Evolutionary conservation across 1,140 invertebrate species (phyloP), one percentile per base, ranked within the genome.

Genomic region (Oncopodura yosiiana): DNA sequence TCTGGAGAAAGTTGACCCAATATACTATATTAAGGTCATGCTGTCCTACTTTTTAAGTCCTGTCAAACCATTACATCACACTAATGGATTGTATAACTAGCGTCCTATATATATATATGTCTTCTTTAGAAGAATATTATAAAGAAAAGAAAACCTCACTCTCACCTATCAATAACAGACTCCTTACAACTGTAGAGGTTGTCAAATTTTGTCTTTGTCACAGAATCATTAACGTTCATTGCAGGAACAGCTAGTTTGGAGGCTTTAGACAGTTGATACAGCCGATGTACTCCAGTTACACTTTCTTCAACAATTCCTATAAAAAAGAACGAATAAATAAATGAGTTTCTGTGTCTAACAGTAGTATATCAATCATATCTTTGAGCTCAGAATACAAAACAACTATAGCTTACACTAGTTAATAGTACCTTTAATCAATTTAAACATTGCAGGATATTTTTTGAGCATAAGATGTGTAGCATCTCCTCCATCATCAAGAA

Each of bases 171-270:
- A 64, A 91, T 78, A 64, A 91, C 86, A 49, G 84, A 86, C 73
- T 91, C 87, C 26, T 86, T 77, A 71, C 90, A 94, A 62, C 86
- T 89, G 69, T 94, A 94, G 21, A 94, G 75, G 73, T 94, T 97
- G 69, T 98, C 94, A 71, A 95, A 97, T 75, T 96, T 97, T n/a
- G 91, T 96, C 78, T 98, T 98, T 0, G 92, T 97, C 8, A 98
- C 93, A 21, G 90, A 94, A 73, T 97, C 94, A 69, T 97, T 97
- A 27, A 98, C 92, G 74, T 98, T 98, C 90, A 98, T 97, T 2
- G 94, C 94, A 2, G 94, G 94, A n/a, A 96, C 90, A 14, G 84
- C 86, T 34, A 98, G 74, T 73, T 95, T 94, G 46, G 87, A 86
- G 23, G 87, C 84, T 74, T 95, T 95, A 16, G 90, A 93, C 27